Conservation (phyloP, 2,113 vertebrate genomes). For the Colaptes auratus region DNA sequence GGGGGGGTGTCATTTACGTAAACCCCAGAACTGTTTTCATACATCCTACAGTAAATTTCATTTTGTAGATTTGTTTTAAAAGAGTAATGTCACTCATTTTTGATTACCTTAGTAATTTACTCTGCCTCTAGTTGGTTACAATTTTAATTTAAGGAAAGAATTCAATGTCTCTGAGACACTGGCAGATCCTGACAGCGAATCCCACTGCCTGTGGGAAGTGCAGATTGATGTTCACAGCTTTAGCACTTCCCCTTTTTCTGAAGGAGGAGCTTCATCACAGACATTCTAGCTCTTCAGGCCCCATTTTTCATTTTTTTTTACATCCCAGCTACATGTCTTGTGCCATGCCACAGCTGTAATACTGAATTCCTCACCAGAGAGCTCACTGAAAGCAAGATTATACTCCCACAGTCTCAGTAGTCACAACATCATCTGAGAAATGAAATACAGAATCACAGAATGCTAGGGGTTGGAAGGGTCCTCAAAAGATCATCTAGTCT, state of each 20-base stretch:
- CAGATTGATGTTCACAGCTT: slow-evolving; percentile 68
- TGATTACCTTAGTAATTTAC: slow-evolving; percentile 54
- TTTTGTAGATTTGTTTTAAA: slow-evolving; percentile 39
- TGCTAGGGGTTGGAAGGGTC: too few relatives aligned
- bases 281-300: slow-evolving; percentile 42
- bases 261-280: slow-evolving; percentile 60
- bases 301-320: slow-evolving; percentile 62
- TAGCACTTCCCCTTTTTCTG: slow-evolving; percentile 66
- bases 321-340: slow-evolving; percentile 39
- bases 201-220: slow-evolving; percentile 66
- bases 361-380: slow-evolving; percentile 60
- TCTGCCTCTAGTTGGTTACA: slow-evolving; percentile 60
- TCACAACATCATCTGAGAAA: neutral
- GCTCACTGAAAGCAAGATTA: slow-evolving; percentile 50
- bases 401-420: slow-evolving; percentile 26
- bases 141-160: slow-evolving; percentile 56
- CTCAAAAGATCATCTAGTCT: too few relatives aligned
- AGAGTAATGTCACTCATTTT: slow-evolving; percentile 33
- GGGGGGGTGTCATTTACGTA: slow-evolving; percentile 1
- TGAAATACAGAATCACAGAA: neutral
- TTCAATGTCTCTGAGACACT: slow-evolving; percentile 33
- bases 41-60: slow-evolving; percentile 19
- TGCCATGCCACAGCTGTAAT: slow-evolving; percentile 47
- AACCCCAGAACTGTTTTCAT: neutral
- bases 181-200: slow-evolving; percentile 46